A percentile compares a stretch with the other conserved stretches of the same genome.
Conservation (phyloP, 2,797 vertebrate genomes). For the Craterocephalus amniculus region DNA sequence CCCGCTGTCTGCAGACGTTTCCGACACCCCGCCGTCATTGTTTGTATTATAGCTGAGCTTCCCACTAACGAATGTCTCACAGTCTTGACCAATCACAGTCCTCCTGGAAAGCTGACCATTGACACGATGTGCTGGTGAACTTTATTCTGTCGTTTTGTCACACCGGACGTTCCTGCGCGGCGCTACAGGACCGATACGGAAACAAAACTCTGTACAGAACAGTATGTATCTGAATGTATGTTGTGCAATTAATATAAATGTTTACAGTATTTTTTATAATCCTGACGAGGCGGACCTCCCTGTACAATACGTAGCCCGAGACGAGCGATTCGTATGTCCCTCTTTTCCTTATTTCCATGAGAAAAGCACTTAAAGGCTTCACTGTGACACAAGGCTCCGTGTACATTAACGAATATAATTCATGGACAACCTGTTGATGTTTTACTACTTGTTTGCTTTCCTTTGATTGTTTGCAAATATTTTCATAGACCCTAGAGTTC, state of each 20-base stretch:
- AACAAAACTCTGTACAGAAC: constrained; percentile 80
- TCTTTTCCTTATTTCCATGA: constrained; percentile 64
- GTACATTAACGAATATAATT: constrained; percentile 57
- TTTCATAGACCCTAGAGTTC: constrained; percentile 69
- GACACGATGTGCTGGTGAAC: constrained; percentile 54
- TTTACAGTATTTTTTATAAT: constrained; percentile 86
- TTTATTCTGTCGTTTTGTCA: constrained; percentile 65
- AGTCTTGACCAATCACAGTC: too few species aligned
- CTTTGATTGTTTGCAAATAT: constrained; percentile 52
- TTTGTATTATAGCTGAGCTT: constrained; percentile 74
- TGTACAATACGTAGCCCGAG: constrained; percentile 69
- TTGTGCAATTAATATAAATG: constrained; percentile 87
- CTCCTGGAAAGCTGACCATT: constrained; percentile 38
- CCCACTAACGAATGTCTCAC: constrained; percentile 75
- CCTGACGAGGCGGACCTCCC: constrained; percentile 73
- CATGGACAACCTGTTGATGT: too few species aligned
- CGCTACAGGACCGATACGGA: constrained; percentile 79
- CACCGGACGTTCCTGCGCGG: too few species aligned
- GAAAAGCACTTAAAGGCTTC: constrained; percentile 81
- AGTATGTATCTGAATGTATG: constrained; percentile 86
- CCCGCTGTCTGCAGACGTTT: too few species aligned
- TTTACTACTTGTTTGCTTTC: constrained; percentile 64
- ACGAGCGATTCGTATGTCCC: constrained; percentile 63
- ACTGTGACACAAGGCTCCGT: constrained; percentile 73
- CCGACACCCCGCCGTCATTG: constrained; percentile 39